Evolutionary conservation across 2,113 vertebrate genomes (phyloP).

Genomic region (Aptenodytes patagonicus): DNA sequence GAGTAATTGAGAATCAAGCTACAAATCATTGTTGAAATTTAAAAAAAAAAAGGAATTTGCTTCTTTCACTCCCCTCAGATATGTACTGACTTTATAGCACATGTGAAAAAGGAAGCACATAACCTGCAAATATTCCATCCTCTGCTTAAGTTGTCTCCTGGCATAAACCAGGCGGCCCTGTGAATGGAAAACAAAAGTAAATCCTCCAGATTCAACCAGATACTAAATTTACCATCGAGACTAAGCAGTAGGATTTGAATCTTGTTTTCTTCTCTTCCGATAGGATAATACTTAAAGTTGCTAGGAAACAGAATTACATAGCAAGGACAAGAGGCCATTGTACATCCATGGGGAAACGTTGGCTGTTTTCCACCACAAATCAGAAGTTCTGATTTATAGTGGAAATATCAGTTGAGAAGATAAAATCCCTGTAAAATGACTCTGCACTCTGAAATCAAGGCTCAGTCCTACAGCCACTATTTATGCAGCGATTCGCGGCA

Average conservation of each 20-base stretch:
- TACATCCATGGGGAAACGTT: not conserved
- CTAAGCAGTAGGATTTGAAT: not conserved
- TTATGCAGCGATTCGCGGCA: not conserved
- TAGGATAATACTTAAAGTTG: not conserved
- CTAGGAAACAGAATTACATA: not conserved
- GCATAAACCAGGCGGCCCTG: not conserved
- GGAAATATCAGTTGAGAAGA: not conserved
- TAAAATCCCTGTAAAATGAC: not conserved
- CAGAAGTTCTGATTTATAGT: not conserved
- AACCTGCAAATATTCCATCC: not conserved
- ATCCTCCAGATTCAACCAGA: not conserved
- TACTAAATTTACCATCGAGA: not conserved
- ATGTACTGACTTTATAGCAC: not conserved
- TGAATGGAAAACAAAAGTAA: not conserved
- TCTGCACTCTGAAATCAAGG: not conserved
- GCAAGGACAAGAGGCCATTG: not conserved
- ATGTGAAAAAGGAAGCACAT: not conserved
- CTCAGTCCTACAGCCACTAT: not conserved
- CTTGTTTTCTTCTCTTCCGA: not conserved
- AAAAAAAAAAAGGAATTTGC: not conserved
- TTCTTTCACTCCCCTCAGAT: not conserved
- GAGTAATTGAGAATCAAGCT: not conserved
- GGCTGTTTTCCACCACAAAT: not conserved
- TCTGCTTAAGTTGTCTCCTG: not conserved
- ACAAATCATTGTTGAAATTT: not conserved